Evolutionary conservation across 2,888 invertebrate genomes (phyloP), one percentile per base, ranked within the genome.

Genomic region (Cordilura impudica): DNA sequence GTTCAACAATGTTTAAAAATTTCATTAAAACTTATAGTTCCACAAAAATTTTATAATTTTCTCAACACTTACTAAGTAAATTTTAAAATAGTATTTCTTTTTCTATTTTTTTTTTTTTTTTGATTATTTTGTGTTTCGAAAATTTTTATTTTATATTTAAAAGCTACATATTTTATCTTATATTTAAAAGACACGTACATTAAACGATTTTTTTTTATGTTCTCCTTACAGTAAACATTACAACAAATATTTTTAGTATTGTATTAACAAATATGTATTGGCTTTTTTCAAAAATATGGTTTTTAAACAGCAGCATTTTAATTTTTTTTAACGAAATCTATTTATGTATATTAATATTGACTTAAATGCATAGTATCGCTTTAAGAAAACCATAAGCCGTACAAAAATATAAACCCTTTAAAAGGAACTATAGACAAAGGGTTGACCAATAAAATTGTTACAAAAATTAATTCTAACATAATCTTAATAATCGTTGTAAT

Each of bases 331-430:
- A 43, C 39, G 14, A 58, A 39, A 43, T 58, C 8, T 43, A 19
- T 56, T 31, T 35, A 26, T 26, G 26, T 6, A 39, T 39, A 58
- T 43, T 23, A 43, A 58, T 12, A 35, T 29, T 56, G 6, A 35
- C n/a, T 63, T 73, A 63, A 73, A 78, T 69, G 58, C 73, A 49
- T 8, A 14, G 6, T 51, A 43, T 70, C 12, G 35, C 65, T 70
- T 78, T 74, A 8, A 26, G 70, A 74, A 78, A 78, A 78, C 73
- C 73, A 58, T 63, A 58, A 60, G 78, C 78, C 69, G 14, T 61
- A 73, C 58, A 78, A 53, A 77, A 72, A 54, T 51, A 16, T 65
- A 56, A 66, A 47, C 58, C 31, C 69, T 31, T 21, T 47, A 60
- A 14, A 43, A n/a, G n/a, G n/a, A n/a, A n/a, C n/a, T n/a, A n/a